Evolutionary conservation across 2,113 vertebrate species (phyloP), one percentile per base, ranked within the genome.

Genomic region (Onychorhynchus coronatus): DNA sequence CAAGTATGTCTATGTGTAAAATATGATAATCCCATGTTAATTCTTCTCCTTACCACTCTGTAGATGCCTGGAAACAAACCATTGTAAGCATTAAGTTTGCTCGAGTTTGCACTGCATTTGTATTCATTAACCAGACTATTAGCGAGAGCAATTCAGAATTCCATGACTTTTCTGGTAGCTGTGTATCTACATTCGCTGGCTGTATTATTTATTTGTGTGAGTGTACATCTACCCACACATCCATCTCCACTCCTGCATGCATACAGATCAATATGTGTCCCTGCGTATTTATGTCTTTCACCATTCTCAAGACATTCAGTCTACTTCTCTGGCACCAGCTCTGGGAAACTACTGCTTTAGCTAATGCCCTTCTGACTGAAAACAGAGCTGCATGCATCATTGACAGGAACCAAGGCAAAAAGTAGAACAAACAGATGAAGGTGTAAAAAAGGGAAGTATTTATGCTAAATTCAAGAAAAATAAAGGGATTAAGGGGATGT

Each of bases 1-100:
- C 80, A 96, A 93, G 85, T 81, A 94, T 75, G 80, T 75, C 83
- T 88, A 81, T 52, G 66, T 72, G 86, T 94, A 96, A 96, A 96
- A 97, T 97, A 97, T 89, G 92, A 95, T 96, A 97, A 97, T 96
- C 95, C 88, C 91, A 94, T 91, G 93, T 89, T 97, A 97, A 97
- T 95, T 97, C 95, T 96, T 88, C 91, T 91, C 76, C 80, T 91
- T 96, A 92, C 83, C 80, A 73, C 73, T 78, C 89, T 0, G 4
- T 89, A 78, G 96, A 94, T 89, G 91, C 66, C 95, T 97, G 96
- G 96, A 88, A 96, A 97, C 92, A 96, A 94, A 81, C 90, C 91
- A 89, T 42, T 94, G 73, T 76, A 92, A 84, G 88, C 68, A 91
- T 89, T 97, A 94, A 96, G 96, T 92, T 95, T 92, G 76, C 83